Percentiles rank a stretch among this genome's conserved stretches.
Conservation (phyloP, 2,888 invertebrate species). For the Orthosia gothica region DNA sequence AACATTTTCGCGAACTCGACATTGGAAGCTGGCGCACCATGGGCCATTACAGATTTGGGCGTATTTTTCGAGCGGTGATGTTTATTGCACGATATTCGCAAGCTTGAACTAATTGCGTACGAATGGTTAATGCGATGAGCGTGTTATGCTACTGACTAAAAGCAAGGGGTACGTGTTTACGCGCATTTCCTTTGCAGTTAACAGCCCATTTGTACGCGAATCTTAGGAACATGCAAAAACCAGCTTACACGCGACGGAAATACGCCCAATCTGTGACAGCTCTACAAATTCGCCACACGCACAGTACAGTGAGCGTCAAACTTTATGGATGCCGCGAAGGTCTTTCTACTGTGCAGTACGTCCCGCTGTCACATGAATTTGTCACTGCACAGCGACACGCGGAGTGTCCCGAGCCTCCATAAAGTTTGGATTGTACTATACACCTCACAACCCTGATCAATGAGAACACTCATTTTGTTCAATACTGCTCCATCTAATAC, state of each 20-base stretch:
- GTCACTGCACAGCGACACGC: no score
- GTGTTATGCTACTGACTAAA: not conserved
- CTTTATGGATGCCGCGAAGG: no score
- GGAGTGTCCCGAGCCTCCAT: no score
- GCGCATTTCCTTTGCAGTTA: not conserved
- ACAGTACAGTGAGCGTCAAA: conserved; percentile 7
- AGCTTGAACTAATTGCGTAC: not conserved
- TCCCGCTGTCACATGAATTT: no score
- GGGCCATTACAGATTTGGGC: conserved; percentile 11
- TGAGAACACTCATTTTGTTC: conserved; percentile 55
- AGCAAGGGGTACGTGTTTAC: not conserved
- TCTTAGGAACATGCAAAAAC: not conserved
- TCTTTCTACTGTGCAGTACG: no score
- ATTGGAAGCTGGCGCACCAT: conserved; percentile 23
- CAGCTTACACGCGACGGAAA: not conserved
- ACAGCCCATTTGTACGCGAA: not conserved
- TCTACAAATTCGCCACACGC: conserved; percentile 3
- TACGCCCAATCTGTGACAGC: not conserved
- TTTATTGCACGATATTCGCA: not conserved
- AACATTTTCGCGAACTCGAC: conserved; percentile 14
- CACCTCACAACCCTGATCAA: conserved; percentile 51
- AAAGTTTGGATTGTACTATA: no score
- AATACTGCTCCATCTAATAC: conserved; percentile 66
- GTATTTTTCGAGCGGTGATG: not conserved
- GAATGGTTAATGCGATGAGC: not conserved